phyloP scores from a whole-genome alignment of 2,797 vertebrate genomes.

The Acipenser ruthenus region DNA sequence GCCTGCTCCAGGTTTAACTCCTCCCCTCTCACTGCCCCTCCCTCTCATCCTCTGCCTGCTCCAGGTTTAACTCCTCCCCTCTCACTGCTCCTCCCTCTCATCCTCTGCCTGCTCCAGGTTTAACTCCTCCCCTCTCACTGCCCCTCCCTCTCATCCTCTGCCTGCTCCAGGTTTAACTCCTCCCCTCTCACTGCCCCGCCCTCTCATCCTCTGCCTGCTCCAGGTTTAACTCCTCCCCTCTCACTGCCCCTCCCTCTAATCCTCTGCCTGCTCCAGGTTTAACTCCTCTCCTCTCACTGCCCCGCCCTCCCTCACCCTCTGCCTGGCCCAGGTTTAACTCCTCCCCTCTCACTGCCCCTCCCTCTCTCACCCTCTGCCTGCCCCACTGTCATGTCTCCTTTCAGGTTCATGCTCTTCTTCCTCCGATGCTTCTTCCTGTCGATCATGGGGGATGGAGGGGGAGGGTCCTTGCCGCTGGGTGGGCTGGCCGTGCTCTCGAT shows the following conservation, averaged over 20 bases:
- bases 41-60: too few species aligned
- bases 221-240: too few species aligned
- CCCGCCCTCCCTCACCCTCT: not conserved
- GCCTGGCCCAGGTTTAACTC: not conserved
- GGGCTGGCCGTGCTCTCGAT: constrained; percentile 61
- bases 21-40: too few species aligned
- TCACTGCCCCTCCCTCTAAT: too few species aligned
- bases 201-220: too few species aligned
- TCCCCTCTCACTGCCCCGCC: too few species aligned
- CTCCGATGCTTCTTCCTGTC: constrained; percentile 86
- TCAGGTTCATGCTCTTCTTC: constrained; percentile 88
- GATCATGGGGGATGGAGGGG: constrained; percentile 76
- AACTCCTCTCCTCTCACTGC: not conserved
- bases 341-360: not conserved
- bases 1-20: too few species aligned
- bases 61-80: too few species aligned
- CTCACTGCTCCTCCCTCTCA: not conserved
- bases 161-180: too few species aligned
- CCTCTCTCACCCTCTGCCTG: constrained; percentile 81
- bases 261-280: too few species aligned
- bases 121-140: too few species aligned
- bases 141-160: too few species aligned
- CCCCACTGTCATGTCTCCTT: constrained; percentile 75
- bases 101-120: not conserved
- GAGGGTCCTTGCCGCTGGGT: constrained; percentile 62